Evolutionary conservation across 2,888 invertebrate genomes (phyloP).

Genomic region (Euphydryas editha): DNA sequence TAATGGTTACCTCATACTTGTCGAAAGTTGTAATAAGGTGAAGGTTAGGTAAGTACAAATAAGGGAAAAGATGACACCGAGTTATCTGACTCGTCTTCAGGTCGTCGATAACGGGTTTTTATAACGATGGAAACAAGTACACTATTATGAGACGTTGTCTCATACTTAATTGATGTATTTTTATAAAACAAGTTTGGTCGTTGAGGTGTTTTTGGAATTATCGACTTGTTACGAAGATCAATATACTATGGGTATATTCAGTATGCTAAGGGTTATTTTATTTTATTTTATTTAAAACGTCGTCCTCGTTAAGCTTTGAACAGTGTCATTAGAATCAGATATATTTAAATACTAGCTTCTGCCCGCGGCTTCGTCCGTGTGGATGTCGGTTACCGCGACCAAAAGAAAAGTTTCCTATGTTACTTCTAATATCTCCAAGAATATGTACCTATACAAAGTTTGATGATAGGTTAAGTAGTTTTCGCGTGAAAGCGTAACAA

Average conservation of each 20-base stretch:
- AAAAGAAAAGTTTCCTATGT: no score
- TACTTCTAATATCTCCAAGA: no score
- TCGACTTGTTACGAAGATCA: background rate
- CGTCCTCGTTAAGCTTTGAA: no score
- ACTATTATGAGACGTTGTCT: slow-evolving; percentile 23
- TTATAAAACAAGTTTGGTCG: background rate
- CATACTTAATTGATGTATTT: background rate
- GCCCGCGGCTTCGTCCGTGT: no score
- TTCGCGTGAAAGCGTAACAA: no score
- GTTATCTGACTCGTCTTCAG: slow-evolving; percentile 12
- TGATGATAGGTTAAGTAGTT: no score
- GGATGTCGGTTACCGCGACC: no score
- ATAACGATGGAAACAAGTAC: slow-evolving; percentile 18
- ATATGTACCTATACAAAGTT: no score
- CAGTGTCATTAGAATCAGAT: no score
- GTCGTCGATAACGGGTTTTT: slow-evolving; percentile 11
- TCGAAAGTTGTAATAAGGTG: slow-evolving; percentile 22
- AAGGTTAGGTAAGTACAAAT: slow-evolving; percentile 28
- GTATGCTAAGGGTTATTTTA: background rate
- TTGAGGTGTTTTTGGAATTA: no score
- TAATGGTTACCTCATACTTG: background rate
- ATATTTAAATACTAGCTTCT: no score
- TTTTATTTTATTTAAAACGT: no score
- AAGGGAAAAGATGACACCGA: slow-evolving; percentile 23
- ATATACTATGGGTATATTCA: background rate